Evolutionary conservation across 92 coral and sea anemone species (phyloP), one percentile per base, ranked within the genome.

Genomic region (Epizoanthus ramosus): DNA sequence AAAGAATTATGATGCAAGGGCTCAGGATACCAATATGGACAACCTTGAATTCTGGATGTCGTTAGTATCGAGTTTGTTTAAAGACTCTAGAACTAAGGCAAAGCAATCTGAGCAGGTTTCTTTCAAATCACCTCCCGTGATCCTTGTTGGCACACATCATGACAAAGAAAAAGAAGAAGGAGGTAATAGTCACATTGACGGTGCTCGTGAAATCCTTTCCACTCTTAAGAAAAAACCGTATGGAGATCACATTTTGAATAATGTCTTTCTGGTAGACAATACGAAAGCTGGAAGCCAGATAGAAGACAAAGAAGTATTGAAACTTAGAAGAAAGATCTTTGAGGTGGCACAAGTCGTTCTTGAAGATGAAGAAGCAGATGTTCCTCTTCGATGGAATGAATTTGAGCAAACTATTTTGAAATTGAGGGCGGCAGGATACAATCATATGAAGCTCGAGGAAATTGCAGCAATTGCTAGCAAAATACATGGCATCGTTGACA

Each of bases 21-120:
- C 74, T 59, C 79, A 56, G 13, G 73, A 79, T 59, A 86, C 85
- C 1, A 87, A 87, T 57, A 64, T 91, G 84, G 97, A 91, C 66
- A 79, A 45, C 63, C 72, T 91, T 0, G 89, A 91, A 39, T 87
- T 77, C 68, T 91, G 94, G 94, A 85, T 91, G 90, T 75, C 90
- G 3, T 91, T 85, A 7, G 71, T 91, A 28, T 80, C 84, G 17
- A 81, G 86, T 23, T 35, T 79, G 33, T 23, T 1, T 9, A 31
- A 5, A 21, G 69, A 64, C 69, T 5, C 16, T 25, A 8, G 18
- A 25, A 5, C 39, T 64, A 64, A 8, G 41, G 14, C 69, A 13
- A 60, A 57, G 35, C 10, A 3, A 28, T 45, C 41, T 37, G 33
- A 7, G 14, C 23, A 23, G 8, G 5, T 8, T 41, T 41, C 45